Conservation (phyloP, 2,888 invertebrate species). For the Parnassius smintheus region DNA sequence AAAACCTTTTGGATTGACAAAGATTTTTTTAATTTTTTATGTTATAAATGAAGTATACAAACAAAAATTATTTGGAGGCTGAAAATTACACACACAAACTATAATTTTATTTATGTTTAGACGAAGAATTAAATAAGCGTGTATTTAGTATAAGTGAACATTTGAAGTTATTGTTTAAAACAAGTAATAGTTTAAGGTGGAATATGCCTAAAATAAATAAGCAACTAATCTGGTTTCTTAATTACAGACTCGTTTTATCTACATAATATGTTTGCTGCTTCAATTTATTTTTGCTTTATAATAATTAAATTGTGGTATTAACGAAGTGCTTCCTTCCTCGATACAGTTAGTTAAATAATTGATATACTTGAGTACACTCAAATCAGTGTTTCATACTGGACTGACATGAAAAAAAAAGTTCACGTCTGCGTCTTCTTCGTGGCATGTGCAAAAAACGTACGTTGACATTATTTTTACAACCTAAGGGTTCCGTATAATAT, state of each 20-base stretch:
- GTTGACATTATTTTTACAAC: slow-evolving; percentile 10
- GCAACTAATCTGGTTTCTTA: slow-evolving; percentile 46
- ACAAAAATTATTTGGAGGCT: too few species aligned
- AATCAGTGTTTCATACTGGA: slow-evolving; percentile 20
- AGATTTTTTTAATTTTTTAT: too few species aligned
- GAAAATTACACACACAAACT: too few species aligned
- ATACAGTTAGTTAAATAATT: slow-evolving; percentile 27
- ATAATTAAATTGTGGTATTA: slow-evolving; percentile 29
- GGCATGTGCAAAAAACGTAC: slow-evolving; percentile 18
- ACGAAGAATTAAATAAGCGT: too few species aligned
- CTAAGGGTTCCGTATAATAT: slow-evolving; percentile 16
- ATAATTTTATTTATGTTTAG: too few species aligned
- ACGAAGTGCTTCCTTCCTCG: slow-evolving; percentile 8
- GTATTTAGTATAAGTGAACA: too few species aligned
- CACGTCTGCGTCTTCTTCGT: slow-evolving; percentile 23
- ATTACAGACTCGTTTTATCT: slow-evolving; percentile 41
- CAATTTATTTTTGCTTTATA: slow-evolving; percentile 42
- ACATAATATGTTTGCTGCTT: slow-evolving; percentile 42
- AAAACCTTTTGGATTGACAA: too few species aligned
- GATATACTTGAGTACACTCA: slow-evolving; percentile 20
- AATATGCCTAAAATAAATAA: slow-evolving; percentile 38
- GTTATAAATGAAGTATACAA: too few species aligned
- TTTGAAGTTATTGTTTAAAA: background rate
- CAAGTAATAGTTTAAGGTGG: slow-evolving; percentile 25
- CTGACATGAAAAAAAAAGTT: slow-evolving; percentile 23